Base-by-base conservation (phyloP, 2,888 invertebrate genomes). In the Himalopsyche anomala region DNA sequence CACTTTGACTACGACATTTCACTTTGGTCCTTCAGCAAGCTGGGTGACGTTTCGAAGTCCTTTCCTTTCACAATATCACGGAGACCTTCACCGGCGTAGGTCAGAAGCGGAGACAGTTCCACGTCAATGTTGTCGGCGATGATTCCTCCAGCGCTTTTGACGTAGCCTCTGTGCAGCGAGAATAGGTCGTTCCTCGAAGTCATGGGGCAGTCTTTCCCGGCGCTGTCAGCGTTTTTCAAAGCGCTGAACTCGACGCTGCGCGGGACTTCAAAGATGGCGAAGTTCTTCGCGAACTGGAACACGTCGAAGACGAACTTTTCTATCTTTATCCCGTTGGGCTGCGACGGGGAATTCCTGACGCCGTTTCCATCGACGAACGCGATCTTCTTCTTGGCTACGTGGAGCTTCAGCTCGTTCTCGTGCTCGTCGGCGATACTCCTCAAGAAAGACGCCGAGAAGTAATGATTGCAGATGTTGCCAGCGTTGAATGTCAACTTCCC, bases 241-340 rank as follows among this genome's bases (percentile, higher is more conserved):
- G 99, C 99, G 89, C 99, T 98, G 91, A 99, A 99, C 91, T 99
- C 99, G 87, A 97, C 96, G 89, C 97, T 96, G 80, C 99, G 95
- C 0, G 96, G 94, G 0, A 97, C 97, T 92, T 99, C 98, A 95
- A 99, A 97, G 8, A 98, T 97, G 15, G 97, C 98, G 90, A 99
- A 97, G 89, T 96, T 96, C 89, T 97, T 95, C 0, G 99, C 95
- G 91, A 98, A 98, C 90, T 97, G 97, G 90, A 99, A 99, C 0
- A 99, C 99, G 91, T 99, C 99, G 91, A 99, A 99, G 12, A 99
- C 97, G 91, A 99, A 99, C 91, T 99, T 99, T 91, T 99, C 99
- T 92, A 99, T 96, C 93, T 99, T 99, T 89, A 99, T 98, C 12
- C 99, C 99, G 90, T 99, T 99, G 0, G 98, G 96, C 87, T 95